A percentile compares a stretch with the other conserved stretches of the same genome.
These are phyloP conservation scores for Calidris pugnax DNA, from an alignment of 2,113 vertebrate species.

Conservation along the genomic window DNA sequence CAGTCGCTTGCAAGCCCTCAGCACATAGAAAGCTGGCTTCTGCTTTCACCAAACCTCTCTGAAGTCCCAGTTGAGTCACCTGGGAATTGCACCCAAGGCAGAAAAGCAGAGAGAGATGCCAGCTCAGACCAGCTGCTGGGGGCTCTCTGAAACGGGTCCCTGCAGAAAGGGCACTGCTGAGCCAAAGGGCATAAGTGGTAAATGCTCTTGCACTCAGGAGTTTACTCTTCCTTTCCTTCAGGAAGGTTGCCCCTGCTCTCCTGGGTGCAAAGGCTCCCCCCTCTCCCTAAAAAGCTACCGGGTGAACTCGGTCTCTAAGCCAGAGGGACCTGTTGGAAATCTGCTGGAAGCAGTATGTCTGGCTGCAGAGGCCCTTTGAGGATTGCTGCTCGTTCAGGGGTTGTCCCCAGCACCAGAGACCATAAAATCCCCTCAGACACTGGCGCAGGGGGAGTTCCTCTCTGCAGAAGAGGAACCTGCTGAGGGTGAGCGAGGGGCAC, in stretches of 20 bases:
- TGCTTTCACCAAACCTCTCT: slow-evolving; percentile 12
- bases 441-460: not conserved
- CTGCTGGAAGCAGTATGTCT: rapidly evolving
- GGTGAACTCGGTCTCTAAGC: not conserved
- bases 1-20: not conserved
- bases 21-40: not conserved
- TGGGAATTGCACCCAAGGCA: slow-evolving; percentile 31
- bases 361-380: not conserved
- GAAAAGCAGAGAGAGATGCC: not conserved
- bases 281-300: not conserved
- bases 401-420: not conserved
- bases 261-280: not conserved
- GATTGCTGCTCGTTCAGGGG: not conserved
- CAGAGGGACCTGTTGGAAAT: not conserved
- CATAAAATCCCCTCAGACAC: not conserved
- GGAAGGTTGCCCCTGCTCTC: not conserved
- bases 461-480: not conserved
- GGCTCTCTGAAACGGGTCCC: not conserved
- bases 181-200: not conserved
- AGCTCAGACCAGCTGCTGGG: not conserved
- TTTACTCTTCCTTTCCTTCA: not conserved
- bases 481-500: rapidly evolving
- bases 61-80: slow-evolving; percentile 28
- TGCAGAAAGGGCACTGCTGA: not conserved
- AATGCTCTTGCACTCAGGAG: not conserved